These are phyloP conservation scores for Loxodonta africana DNA, from an alignment of 2,113 vertebrate genomes.

Conservation along the genomic window DNA sequence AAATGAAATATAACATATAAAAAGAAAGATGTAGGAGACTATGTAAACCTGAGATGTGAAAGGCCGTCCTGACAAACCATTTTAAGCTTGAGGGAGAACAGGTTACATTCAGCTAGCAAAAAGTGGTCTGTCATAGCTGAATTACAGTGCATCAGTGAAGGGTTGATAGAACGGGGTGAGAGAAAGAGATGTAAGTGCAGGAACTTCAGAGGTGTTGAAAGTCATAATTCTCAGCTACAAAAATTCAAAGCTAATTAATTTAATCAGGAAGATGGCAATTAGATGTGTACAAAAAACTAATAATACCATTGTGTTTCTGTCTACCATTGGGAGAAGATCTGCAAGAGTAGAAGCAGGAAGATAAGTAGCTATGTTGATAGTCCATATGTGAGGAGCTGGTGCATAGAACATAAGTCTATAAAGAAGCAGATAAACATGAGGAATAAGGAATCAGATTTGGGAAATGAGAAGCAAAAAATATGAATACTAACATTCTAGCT, in stretches of 20 bases:
- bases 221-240: background rate
- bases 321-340: background rate
- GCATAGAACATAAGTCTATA: background rate
- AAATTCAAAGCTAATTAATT: background rate
- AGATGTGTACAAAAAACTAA: too few species aligned
- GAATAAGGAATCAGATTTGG: background rate
- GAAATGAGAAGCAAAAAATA: background rate
- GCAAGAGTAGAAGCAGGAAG: background rate
- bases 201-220: background rate
- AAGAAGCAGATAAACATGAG: background rate
- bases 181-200: background rate
- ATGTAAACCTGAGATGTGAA: background rate
- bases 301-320: background rate
- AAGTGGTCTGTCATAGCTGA: background rate
- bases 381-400: background rate
- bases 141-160: background rate
- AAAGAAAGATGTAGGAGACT: background rate
- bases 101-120: background rate
- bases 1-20: background rate
- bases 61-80: background rate
- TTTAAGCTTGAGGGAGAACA: background rate
- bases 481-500: background rate
- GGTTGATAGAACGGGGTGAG: background rate
- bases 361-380: background rate
- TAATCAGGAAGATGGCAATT: background rate